Evolutionary conservation across 2,113 vertebrate genomes (phyloP).

Genomic region (Oenanthe oenanthe): DNA sequence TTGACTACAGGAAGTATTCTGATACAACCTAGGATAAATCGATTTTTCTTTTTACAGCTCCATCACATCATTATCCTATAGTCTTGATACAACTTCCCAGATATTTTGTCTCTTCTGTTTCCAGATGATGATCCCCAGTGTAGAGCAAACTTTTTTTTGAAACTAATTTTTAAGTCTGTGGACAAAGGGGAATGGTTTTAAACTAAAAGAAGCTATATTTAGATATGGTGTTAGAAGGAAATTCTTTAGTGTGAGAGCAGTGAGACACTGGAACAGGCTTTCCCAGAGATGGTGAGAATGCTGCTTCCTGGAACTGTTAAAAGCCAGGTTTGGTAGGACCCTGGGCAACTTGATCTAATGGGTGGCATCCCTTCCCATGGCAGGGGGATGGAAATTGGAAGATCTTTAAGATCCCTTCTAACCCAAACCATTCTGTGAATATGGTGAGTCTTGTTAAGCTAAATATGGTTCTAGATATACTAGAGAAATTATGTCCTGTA

Average conservation of each 20-base stretch:
- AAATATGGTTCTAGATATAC: neutral
- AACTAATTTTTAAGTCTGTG: neutral
- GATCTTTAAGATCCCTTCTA: neutral
- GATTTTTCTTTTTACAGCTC: neutral
- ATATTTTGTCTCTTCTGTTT: neutral
- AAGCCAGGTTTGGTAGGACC: neutral
- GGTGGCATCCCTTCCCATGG: neutral
- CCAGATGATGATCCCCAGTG: neutral
- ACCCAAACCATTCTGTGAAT: neutral
- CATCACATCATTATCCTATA: neutral
- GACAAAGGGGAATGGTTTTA: neutral
- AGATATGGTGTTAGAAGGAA: neutral
- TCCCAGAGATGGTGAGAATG: neutral
- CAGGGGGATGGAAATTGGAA: neutral
- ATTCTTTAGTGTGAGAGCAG: neutral
- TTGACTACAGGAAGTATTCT: neutral
- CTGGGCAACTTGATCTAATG: neutral
- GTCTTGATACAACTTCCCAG: neutral
- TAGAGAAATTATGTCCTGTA: neutral
- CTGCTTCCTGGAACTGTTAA: neutral
- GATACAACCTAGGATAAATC: neutral
- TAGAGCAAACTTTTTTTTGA: neutral
- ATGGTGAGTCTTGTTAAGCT: neutral
- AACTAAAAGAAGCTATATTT: neutral
- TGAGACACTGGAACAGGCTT: neutral